Conservation (phyloP, 2,797 vertebrate genomes). For the Discoglossus pictus region DNA sequence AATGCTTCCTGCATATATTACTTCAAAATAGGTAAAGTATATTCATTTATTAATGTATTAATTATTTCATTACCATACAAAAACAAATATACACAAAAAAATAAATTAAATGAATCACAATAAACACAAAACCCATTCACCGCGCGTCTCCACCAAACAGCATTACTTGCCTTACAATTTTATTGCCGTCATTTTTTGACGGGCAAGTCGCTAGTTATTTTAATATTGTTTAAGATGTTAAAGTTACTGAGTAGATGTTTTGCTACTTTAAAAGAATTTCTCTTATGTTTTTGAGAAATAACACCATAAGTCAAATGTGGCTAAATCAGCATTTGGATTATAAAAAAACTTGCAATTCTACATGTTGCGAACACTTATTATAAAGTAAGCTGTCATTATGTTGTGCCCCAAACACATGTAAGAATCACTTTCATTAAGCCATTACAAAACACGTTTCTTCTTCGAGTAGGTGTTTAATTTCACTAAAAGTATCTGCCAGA, state of each 20-base stretch:
- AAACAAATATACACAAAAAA: too few relatives aligned
- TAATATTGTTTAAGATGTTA: conserved; percentile 13
- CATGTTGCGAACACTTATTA: conserved; percentile 53
- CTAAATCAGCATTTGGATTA: conserved; percentile 51
- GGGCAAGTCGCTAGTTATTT: too few relatives aligned
- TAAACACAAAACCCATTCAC: too few relatives aligned
- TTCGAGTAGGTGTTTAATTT: conserved; percentile 53
- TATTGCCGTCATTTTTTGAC: too few relatives aligned
- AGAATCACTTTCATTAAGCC: conserved; percentile 44
- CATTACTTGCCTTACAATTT: too few relatives aligned
- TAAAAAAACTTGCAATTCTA: conserved; percentile 59
- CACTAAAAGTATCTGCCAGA: conserved; percentile 51
- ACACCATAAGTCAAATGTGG: conserved; percentile 21
- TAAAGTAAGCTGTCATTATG: conserved; percentile 52
- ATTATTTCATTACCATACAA: too few relatives aligned
- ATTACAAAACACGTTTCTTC: conserved; percentile 26
- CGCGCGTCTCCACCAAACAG: too few relatives aligned
- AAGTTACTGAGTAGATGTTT: conserved; percentile 8
- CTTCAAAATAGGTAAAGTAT: too few relatives aligned
- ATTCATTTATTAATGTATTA: too few relatives aligned
- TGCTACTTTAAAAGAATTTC: not conserved
- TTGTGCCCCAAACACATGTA: conserved; percentile 45
- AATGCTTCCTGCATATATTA: too few relatives aligned
- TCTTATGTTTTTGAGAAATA: conserved; percentile 8
- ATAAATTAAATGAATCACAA: too few relatives aligned